Base-by-base conservation (phyloP, 1,140 invertebrate species). In the Apis cerana region DNA sequence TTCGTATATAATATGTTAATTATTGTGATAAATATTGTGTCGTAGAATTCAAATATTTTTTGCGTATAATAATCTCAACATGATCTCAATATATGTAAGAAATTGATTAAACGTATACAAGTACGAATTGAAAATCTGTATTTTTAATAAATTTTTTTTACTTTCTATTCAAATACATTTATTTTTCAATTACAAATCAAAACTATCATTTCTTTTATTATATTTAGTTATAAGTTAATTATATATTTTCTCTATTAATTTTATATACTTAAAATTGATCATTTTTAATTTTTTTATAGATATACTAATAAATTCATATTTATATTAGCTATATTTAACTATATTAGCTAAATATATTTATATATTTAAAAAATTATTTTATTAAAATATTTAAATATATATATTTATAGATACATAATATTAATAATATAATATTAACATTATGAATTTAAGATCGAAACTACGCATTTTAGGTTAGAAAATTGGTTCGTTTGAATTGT, bases 401-500 rank as follows among this genome's bases (percentile, higher is more conserved):
- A 43, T 43, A 43, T 43, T 43, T 43, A 43, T 43, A 43, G 33
- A 43, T 43, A 43, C 0, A 43, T 43, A 43, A 43, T 43, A 43
- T 43, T 43, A 43, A 8, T 43, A 43, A 0, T 43, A 43, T 43
- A 64, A 83, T 27, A 68, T 75, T 80, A 77, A 74, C 64, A 61
- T 64, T 58, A 65, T 58, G 9, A 67, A 80, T 75, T 50, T 48
- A 33, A 74, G 33, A 76, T 50, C 75, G 80, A 59, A 56, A 52
- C 23, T 65, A 65, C 21, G 56, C 58, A 82, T 77, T 82, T 78
- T 64, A 56, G 69, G 43, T 43, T 48, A 62, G 77, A 75, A 77
- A 88, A 88, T 88, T 82, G 80, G 79, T 69, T 85, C 52, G 56
- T 88, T 76, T 65, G 27, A 58, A 83, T 79, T 50, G 43, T 33